Base-by-base conservation (phyloP, 2,113 vertebrate genomes). In the Siniperca chuatsi region DNA sequence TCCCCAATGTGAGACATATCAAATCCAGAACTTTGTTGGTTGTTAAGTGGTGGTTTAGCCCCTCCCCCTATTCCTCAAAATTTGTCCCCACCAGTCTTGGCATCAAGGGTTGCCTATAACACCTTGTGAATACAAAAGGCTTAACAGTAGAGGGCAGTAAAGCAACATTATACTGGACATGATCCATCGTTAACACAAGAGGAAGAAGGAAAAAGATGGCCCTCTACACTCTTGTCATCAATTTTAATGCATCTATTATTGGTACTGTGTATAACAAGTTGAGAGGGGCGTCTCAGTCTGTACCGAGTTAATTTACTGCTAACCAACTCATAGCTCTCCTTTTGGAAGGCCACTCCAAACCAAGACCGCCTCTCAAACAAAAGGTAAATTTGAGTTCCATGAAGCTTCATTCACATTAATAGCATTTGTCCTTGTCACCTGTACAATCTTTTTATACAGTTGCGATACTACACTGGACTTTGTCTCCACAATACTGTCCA, bases 121-220 rank as follows among this genome's bases (percentile, higher is more conserved):
- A 42, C 15, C 18, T 18, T 67, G 55, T 74, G n/a, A 78, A 73
- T 33, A 75, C 57, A 75, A 44, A 58, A 52, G 9, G 57, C 71
- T 37, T 7, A 8, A 15, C 35, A 44, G 61, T 42, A 37, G 40
- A 76, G 21, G 73, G 76, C 71, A 77, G 37, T 82, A 18, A 73
- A 74, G 13, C 29, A 81, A 57, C 54, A 58, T 64, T 50, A 42
- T 6, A 25, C 21, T 10, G 12, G 33, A 33, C n/a, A 37, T 35
- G 1, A 67, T 35, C 20, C n/a, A 42, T 66, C 8, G 16, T 33
- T 42, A 55, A 61, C 54, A 29, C 25, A 48, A 57, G 42, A 64
- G 15, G 6, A 65, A 72, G n/a, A 71, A 76, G 35, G 25, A 21
- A 29, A 52, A 40, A 33, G 16, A 6, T 35, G 3, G 2, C 3